Percentiles rank a stretch among this genome's conserved stretches.
These are phyloP conservation scores for Bombus superbus DNA, from an alignment of 1,140 invertebrate species.

Conservation along the genomic window DNA sequence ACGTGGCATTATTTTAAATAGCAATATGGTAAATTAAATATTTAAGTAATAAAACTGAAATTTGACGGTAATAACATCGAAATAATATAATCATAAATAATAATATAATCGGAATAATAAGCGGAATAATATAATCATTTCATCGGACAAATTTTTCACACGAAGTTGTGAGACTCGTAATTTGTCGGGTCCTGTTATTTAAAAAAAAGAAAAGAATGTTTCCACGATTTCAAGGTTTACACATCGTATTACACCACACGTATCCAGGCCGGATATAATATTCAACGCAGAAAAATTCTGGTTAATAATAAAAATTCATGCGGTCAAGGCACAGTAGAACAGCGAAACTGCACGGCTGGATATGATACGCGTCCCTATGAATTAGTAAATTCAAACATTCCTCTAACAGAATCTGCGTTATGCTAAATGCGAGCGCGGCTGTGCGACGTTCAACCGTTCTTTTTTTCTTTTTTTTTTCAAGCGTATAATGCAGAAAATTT, in stretches of 20 bases:
- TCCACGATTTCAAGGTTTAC: not conserved
- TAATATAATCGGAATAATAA: too few species aligned
- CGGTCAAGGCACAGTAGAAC: not conserved
- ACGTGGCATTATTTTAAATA: not conserved
- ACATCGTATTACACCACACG: not conserved
- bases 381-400: constrained; percentile 32
- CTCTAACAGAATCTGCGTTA: constrained; percentile 7
- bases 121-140: too few species aligned
- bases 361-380: not conserved
- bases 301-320: constrained; percentile 46
- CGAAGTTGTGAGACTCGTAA: too few species aligned
- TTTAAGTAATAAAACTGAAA: too few species aligned
- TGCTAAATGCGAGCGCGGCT: not conserved
- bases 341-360: not conserved
- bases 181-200: too few species aligned
- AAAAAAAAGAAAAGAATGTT: not conserved
- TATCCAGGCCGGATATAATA: not conserved
- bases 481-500: not conserved
- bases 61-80: too few species aligned
- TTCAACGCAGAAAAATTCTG: constrained; percentile 31
- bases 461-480: not conserved
- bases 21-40: not conserved
- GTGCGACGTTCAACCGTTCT: not conserved
- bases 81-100: too few species aligned
- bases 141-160: too few species aligned